A percentile compares a stretch with the other conserved stretches of the same genome.
Conservation (phyloP, 92 coral and sea anemone genomes). For the Porites rus region DNA sequence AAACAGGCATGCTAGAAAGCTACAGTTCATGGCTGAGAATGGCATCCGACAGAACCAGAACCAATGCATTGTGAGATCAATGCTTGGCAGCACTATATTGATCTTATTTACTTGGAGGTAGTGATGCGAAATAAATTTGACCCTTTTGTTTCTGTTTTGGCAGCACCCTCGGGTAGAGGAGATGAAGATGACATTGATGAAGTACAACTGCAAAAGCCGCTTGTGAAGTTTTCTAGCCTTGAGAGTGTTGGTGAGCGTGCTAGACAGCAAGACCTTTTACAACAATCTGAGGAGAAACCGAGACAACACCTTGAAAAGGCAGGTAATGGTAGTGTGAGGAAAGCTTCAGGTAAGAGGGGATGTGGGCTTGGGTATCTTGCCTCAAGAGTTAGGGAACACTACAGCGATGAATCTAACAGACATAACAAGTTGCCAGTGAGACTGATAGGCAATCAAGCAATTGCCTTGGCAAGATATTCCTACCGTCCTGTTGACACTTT, state of each 20-base stretch:
- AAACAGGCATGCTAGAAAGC: slow-evolving; percentile 5
- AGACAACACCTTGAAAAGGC: slow-evolving; percentile 12
- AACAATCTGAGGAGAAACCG: slow-evolving; percentile 2
- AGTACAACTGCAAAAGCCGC: background rate
- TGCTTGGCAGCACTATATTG: slow-evolving; percentile 57
- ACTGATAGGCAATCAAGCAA: slow-evolving; percentile 71
- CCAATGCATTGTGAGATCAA: slow-evolving; percentile 69
- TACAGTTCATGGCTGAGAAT: slow-evolving; percentile 58
- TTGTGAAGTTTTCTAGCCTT: background rate
- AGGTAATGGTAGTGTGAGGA: background rate
- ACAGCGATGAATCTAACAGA: slow-evolving; percentile 39
- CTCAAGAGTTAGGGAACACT: slow-evolving; percentile 40
- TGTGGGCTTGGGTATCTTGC: slow-evolving; percentile 66
- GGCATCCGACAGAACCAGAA: slow-evolving; percentile 61
- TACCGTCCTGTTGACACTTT: slow-evolving; percentile 54
- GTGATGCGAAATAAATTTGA: slow-evolving; percentile 30
- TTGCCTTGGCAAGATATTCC: slow-evolving; percentile 61
- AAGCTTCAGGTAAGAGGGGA: slow-evolving; percentile 26
- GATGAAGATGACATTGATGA: background rate
- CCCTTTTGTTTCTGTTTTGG: slow-evolving; percentile 47
- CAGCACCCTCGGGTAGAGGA: slow-evolving; percentile 51
- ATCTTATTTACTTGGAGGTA: slow-evolving; percentile 45
- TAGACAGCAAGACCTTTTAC: slow-evolving; percentile 8
- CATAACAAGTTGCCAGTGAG: slow-evolving; percentile 59
- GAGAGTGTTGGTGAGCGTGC: slow-evolving; percentile 34